Conservation (phyloP, 2,888 invertebrate species). For the Auanema sp. region DNA sequence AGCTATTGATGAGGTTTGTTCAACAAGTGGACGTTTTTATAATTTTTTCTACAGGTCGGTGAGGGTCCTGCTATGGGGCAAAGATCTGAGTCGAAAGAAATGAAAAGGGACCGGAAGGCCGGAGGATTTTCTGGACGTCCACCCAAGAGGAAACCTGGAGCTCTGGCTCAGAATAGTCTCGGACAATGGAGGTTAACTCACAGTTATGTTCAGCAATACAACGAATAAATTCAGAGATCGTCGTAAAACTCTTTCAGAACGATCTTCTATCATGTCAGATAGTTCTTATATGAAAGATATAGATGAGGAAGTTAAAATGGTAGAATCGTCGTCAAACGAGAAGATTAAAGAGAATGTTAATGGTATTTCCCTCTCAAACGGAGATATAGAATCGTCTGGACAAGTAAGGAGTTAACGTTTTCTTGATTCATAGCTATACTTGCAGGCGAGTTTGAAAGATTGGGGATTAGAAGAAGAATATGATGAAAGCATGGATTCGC, state of each 20-base stretch:
- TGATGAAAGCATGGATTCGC: conserved; percentile 2
- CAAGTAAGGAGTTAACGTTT: neutral
- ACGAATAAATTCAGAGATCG: conserved; percentile 22
- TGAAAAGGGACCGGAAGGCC: neutral
- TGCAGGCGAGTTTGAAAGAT: conserved; percentile 2
- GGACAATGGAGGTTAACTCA: conserved; percentile 15
- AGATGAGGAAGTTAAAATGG: conserved; percentile 7
- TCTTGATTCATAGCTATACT: neutral
- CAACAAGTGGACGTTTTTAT: neutral
- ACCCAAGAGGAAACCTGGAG: conserved; percentile 17
- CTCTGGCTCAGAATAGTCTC: conserved; percentile 12
- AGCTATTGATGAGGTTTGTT: conserved; percentile 55
- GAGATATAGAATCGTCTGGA: neutral
- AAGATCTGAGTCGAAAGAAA: neutral
- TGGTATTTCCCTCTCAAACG: neutral
- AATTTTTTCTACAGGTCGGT: neutral
- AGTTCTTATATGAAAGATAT: conserved; percentile 22
- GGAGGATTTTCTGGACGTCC: neutral
- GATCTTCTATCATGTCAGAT: conserved; percentile 26
- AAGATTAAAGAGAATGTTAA: neutral
- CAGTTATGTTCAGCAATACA: neutral
- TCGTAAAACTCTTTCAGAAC: conserved; percentile 15
- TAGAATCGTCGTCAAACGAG: conserved; percentile 1
- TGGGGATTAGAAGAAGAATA: conserved; percentile 20
- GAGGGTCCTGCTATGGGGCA: neutral